phyloP scores from a whole-genome alignment of 2,888 invertebrate genomes.

The Dichetophora obliterata region DNA sequence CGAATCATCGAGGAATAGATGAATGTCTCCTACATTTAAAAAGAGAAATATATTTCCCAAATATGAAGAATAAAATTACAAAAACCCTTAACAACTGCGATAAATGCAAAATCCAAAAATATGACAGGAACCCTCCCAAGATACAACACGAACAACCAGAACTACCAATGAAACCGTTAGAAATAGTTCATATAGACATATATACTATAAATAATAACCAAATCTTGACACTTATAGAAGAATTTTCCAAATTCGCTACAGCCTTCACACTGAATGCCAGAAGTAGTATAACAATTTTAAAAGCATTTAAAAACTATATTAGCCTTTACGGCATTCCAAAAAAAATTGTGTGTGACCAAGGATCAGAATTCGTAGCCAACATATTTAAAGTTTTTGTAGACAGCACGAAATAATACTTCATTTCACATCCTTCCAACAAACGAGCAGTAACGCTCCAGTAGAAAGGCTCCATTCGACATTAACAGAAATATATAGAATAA shows the following conservation, averaged over 20 bases:
- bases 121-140: no score
- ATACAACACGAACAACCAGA: no score
- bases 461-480: no score
- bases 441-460: no score
- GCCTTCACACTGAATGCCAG: constrained; percentile 37
- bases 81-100: no score
- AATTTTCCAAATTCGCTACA: constrained; percentile 27
- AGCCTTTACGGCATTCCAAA: constrained; percentile 38
- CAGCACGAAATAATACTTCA: constrained; percentile 35
- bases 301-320: constrained; percentile 34
- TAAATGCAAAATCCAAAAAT: no score
- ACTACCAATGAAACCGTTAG: constrained; percentile 43
- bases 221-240: constrained; percentile 42
- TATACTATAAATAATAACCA: constrained; percentile 46
- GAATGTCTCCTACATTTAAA: no score
- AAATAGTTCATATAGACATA: constrained; percentile 45
- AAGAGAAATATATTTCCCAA: no score
- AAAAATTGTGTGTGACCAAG: constrained; percentile 40
- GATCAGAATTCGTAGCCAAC: constrained; percentile 35
- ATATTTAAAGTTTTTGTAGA: constrained; percentile 42
- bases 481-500: no score
- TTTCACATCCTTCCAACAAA: no score
- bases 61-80: no score
- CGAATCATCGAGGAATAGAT: no score
- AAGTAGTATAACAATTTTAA: constrained; percentile 38